Percentiles rank a stretch among this genome's conserved stretches.
Evolutionary conservation across 2,113 vertebrate genomes (phyloP).

Genomic region (Nothobranchius furzeri): DNA sequence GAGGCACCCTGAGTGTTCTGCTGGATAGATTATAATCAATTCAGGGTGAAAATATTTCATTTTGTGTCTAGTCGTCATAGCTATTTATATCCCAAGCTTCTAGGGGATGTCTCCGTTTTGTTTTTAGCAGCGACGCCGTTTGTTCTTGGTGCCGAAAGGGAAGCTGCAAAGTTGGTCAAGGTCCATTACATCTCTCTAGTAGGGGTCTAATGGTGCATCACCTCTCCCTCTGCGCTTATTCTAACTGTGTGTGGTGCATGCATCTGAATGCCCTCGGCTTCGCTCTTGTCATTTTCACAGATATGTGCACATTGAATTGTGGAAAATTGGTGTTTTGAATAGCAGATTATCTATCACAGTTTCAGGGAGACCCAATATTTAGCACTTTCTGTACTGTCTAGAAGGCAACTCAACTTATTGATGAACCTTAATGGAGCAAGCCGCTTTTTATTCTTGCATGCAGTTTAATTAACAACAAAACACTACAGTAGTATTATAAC

Average conservation of each 20-base stretch:
- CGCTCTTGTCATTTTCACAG: constrained; percentile 55
- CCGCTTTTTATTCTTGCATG: no score
- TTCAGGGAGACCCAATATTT: background rate
- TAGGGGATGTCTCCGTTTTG: constrained; percentile 16
- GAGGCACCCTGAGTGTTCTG: background rate
- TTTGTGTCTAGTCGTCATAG: background rate
- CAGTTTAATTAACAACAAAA: no score
- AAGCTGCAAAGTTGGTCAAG: constrained; percentile 53
- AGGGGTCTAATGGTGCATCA: constrained; percentile 62
- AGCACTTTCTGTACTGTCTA: constrained; percentile 12
- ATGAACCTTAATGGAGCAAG: background rate
- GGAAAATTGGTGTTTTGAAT: constrained; percentile 41
- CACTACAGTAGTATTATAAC: no score
- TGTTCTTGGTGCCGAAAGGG: constrained; percentile 40
- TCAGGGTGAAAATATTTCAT: constrained; percentile 8
- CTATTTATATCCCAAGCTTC: background rate
- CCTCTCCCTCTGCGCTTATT: constrained; percentile 44
- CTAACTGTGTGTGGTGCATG: constrained; percentile 32
- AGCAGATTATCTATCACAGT: constrained; percentile 42
- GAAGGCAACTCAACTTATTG: background rate
- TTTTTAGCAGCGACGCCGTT: constrained; percentile 34
- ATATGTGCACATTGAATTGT: constrained; percentile 39
- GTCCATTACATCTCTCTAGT: constrained; percentile 61
- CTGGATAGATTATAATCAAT: background rate
- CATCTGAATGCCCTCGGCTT: constrained; percentile 8